phyloP scores from a whole-genome alignment of 2,888 invertebrate species.

The Meta bourneti region DNA sequence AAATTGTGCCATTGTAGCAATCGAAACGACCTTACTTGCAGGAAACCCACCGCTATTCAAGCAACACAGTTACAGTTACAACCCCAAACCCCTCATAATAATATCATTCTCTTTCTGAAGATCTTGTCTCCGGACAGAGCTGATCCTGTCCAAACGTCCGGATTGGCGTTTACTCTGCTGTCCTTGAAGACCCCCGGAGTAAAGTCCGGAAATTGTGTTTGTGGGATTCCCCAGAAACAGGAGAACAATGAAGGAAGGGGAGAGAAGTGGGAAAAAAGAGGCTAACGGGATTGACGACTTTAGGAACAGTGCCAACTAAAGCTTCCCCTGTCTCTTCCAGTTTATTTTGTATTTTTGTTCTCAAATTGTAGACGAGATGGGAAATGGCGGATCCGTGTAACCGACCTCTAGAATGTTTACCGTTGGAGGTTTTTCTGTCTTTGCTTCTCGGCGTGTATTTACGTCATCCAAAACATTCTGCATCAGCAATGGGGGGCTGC shows the following conservation, averaged over 20 bases:
- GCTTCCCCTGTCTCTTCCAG: constrained; percentile 14
- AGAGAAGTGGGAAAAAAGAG: constrained; percentile 15
- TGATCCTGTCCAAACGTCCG: constrained; percentile 38
- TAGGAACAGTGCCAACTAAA: constrained; percentile 46
- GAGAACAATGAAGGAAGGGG: constrained; percentile 1
- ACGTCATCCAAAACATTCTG: constrained; percentile 30
- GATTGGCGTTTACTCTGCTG: constrained; percentile 49
- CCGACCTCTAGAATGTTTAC: constrained; percentile 31
- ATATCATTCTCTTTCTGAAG: constrained; percentile 9
- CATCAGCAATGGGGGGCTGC: constrained; percentile 37
- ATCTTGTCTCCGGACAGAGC: constrained; percentile 5
- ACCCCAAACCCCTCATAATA: constrained; percentile 5
- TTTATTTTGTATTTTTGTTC: constrained; percentile 38
- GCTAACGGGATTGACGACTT: constrained; percentile 1
- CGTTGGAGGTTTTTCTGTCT: background rate
- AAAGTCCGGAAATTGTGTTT: constrained; percentile 75
- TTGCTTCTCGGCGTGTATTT: background rate
- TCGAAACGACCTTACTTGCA: background rate
- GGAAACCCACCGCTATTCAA: background rate
- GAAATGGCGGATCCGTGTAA: constrained; percentile 37
- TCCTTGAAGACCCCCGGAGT: constrained; percentile 36
- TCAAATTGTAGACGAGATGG: constrained; percentile 1
- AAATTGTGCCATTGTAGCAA: background rate
- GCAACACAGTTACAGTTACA: background rate
- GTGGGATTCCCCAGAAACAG: constrained; percentile 34